Conservation (phyloP, 2,888 invertebrate species). For the Aleiodes testaceus region DNA sequence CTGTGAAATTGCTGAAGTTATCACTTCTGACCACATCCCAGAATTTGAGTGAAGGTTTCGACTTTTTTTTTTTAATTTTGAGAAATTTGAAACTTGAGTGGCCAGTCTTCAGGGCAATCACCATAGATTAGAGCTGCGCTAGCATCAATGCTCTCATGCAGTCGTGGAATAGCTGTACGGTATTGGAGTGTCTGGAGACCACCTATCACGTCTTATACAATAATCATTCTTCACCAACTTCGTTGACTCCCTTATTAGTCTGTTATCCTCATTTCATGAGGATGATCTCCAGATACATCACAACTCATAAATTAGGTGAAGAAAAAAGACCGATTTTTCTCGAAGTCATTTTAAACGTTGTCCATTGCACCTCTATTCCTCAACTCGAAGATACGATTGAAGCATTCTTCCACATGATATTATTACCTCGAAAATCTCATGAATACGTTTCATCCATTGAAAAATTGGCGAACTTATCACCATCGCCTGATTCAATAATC, state of each 20-base stretch:
- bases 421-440: no score
- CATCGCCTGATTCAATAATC: no score
- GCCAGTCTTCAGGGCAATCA: slow-evolving; percentile 34
- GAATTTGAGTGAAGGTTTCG: slow-evolving; percentile 26
- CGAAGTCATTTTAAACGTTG: not conserved
- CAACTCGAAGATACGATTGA: no score
- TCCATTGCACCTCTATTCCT: not conserved
- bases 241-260: not conserved
- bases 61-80: slow-evolving; percentile 21
- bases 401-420: no score
- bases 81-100: slow-evolving; percentile 32
- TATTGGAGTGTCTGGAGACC: slow-evolving; percentile 34
- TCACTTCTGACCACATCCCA: slow-evolving; percentile 35
- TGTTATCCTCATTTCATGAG: slow-evolving; percentile 15
- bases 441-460: no score
- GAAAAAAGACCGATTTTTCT: not conserved
- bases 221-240: not conserved
- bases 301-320: not conserved
- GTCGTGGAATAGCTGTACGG: slow-evolving; percentile 39
- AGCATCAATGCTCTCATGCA: slow-evolving; percentile 40
- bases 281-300: slow-evolving; percentile 5
- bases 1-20: slow-evolving; percentile 34
- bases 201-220: slow-evolving; percentile 11
- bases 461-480: no score
- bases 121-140: slow-evolving; percentile 44